A percentile compares a stretch with the other conserved stretches of the same genome.
Evolutionary conservation across 1,140 invertebrate species (phyloP).

Genomic region (Formica exsecta): DNA sequence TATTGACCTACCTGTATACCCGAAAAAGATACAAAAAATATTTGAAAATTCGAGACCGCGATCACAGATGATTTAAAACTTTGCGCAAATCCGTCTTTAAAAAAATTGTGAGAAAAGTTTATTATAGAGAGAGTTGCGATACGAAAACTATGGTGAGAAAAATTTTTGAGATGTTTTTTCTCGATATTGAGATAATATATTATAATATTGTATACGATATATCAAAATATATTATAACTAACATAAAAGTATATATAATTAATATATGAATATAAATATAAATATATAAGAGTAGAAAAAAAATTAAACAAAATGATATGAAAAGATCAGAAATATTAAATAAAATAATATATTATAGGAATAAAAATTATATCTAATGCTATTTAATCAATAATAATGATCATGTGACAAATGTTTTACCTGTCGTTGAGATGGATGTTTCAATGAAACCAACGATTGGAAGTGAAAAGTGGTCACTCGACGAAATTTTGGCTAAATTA

Average conservation of each 20-base stretch:
- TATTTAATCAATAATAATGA: too few species aligned
- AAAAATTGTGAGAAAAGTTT: background rate
- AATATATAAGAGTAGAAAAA: too few species aligned
- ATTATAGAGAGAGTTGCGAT: background rate
- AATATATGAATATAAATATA: too few species aligned
- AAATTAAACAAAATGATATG: too few species aligned
- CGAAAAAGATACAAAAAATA: background rate
- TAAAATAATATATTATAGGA: too few species aligned
- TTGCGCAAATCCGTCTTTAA: background rate
- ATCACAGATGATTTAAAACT: background rate
- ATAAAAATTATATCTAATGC: too few species aligned
- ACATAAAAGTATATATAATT: background rate
- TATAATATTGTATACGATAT: background rate
- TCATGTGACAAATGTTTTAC: too few species aligned
- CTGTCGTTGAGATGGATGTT: background rate
- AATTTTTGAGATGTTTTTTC: background rate
- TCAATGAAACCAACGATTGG: background rate
- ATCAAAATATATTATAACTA: background rate
- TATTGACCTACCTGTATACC: background rate
- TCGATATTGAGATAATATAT: background rate
- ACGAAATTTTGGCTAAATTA: background rate
- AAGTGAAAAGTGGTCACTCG: background rate
- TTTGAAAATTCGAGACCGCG: constrained; percentile 27
- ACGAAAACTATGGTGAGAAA: background rate
- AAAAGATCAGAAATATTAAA: too few species aligned